Evolutionary conservation across 92 coral and sea anemone genomes (phyloP).

Genomic region (Plumapathes pennacea): DNA sequence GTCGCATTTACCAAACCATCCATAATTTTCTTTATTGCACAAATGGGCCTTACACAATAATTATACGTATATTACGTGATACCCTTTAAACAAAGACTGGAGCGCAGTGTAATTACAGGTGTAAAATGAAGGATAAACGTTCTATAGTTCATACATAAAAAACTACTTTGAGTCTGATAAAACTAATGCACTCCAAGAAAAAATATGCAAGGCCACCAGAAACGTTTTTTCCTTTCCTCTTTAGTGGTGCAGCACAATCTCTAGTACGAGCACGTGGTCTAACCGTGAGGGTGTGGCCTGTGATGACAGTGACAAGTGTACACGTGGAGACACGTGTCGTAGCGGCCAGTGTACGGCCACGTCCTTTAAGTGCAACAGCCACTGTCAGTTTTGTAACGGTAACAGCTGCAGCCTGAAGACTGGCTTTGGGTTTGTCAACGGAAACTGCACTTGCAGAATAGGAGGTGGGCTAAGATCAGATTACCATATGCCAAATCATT

Average conservation of each 20-base stretch:
- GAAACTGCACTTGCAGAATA: conserved; percentile 73
- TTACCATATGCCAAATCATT: too few relatives aligned
- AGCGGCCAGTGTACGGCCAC: conserved; percentile 75
- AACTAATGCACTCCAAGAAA: too few relatives aligned
- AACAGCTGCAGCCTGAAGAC: conserved; percentile 63
- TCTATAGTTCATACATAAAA: too few relatives aligned
- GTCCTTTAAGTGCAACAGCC: conserved; percentile 63
- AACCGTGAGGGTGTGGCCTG: conserved; percentile 67
- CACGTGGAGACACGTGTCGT: conserved; percentile 74
- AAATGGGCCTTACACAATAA: too few relatives aligned
- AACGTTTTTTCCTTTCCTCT: not conserved
- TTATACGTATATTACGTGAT: too few relatives aligned
- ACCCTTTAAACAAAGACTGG: too few relatives aligned
- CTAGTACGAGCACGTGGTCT: conserved; percentile 65
- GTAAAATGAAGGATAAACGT: too few relatives aligned
- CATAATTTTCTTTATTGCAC: too few relatives aligned
- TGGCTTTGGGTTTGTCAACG: conserved; percentile 70
- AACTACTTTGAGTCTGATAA: too few relatives aligned
- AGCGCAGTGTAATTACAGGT: too few relatives aligned
- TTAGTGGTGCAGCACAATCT: conserved; percentile 70
- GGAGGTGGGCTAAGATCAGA: conserved; percentile 53
- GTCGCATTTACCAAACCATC: too few relatives aligned
- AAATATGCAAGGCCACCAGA: too few relatives aligned
- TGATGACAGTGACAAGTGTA: conserved; percentile 71
- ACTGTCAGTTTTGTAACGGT: conserved; percentile 78